phyloP scores from a whole-genome alignment of 2,888 invertebrate genomes.

The Pristionchus fissidentatus region DNA sequence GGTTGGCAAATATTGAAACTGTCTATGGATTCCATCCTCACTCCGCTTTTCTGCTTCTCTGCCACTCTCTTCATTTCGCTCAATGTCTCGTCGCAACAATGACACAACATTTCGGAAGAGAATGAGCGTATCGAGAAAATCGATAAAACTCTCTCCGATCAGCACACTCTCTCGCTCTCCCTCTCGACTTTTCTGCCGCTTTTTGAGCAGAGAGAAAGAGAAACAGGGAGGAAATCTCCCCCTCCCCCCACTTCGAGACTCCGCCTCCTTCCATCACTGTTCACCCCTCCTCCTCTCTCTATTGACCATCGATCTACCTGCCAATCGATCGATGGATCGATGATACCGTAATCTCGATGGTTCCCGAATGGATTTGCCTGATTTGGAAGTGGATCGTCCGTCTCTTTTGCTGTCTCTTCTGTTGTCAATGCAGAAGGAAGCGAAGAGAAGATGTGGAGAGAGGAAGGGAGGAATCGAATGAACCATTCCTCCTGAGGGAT shows the following conservation, averaged over 20 bases:
- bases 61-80: not conserved
- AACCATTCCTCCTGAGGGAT: not conserved
- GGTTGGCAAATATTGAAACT: not conserved
- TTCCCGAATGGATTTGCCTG: not conserved
- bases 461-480: slow-evolving; percentile 34
- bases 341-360: slow-evolving; percentile 38
- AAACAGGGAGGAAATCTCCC: slow-evolving; percentile 35
- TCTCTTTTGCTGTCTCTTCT: slow-evolving; percentile 10
- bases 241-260: not conserved
- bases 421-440: slow-evolving; percentile 38
- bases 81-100: not conserved
- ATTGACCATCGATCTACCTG: not conserved
- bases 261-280: slow-evolving; percentile 33
- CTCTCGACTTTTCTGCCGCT: not conserved
- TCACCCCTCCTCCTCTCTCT: not conserved
- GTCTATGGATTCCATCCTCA: not conserved
- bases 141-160: slow-evolving; percentile 16
- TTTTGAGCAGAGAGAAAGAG: slow-evolving; percentile 11
- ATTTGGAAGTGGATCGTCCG: not conserved
- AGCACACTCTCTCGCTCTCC: not conserved
- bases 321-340: not conserved
- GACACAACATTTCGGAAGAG: too few species aligned
- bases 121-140: slow-evolving; percentile 30
- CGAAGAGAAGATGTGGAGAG: not conserved
- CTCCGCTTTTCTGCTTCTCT: not conserved